A percentile compares a stretch with the other conserved stretches of the same genome.
These are phyloP conservation scores for Channallabes apus DNA, from an alignment of 2,797 vertebrate genomes.

Conservation along the genomic window DNA sequence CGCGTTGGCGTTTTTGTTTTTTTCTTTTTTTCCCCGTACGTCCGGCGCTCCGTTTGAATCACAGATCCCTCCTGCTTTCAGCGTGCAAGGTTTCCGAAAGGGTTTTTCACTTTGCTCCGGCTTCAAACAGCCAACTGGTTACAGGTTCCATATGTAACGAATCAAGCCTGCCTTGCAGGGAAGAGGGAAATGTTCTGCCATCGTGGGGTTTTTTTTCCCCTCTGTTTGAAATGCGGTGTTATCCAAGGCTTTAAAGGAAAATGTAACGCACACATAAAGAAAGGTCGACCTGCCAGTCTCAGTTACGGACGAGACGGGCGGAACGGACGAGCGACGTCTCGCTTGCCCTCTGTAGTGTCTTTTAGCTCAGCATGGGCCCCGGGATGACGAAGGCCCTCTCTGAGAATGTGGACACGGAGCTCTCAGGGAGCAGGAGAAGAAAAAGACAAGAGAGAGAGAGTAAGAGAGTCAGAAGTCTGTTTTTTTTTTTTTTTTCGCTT, in stretches of 20 bases:
- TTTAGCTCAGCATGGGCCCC: conserved; percentile 65
- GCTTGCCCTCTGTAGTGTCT: conserved; percentile 48
- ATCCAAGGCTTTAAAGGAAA: conserved; percentile 71
- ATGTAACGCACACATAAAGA: conserved; percentile 74
- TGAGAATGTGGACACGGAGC: conserved; percentile 60
- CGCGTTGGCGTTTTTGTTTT: conserved; percentile 53
- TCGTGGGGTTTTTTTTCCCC: conserved; percentile 49
- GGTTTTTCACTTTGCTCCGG: not conserved
- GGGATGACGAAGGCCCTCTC: conserved; percentile 51
- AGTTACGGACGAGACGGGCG: conserved; percentile 62
- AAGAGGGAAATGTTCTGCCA: not conserved
- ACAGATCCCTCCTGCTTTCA: not conserved
- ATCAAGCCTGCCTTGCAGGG: not conserved
- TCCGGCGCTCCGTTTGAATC: not conserved
- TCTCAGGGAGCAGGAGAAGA: not conserved
- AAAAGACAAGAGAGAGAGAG: not conserved
- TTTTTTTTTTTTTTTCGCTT: conserved; percentile 4
- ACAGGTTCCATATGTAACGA: not conserved
- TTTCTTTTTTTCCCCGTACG: not conserved
- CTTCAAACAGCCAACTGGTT: not conserved
- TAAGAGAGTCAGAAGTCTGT: not conserved
- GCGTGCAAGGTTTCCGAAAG: not conserved
- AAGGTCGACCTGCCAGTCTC: conserved; percentile 74
- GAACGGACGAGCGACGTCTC: conserved; percentile 58
- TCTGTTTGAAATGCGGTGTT: not conserved